phyloP scores from a whole-genome alignment of 2,888 invertebrate genomes.

The Cephalotes varians region DNA sequence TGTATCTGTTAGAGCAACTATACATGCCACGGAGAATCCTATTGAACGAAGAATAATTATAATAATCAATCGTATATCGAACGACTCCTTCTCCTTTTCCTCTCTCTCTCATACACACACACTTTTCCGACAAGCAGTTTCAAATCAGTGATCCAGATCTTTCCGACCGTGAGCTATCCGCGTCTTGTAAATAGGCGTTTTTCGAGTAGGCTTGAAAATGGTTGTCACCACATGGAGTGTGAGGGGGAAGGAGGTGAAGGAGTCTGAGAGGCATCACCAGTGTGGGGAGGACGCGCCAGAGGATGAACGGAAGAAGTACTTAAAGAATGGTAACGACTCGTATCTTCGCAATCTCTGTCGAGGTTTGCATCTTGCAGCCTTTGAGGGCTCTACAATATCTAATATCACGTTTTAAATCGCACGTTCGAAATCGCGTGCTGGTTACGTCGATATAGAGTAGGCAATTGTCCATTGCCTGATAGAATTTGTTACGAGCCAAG shows the following conservation, averaged over 20 bases:
- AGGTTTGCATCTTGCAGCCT: slow-evolving; percentile 82
- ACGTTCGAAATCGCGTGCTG: slow-evolving; percentile 68
- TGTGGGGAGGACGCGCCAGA: slow-evolving; percentile 49
- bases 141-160: slow-evolving; percentile 85
- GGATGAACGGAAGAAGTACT: slow-evolving; percentile 68
- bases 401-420: slow-evolving; percentile 81
- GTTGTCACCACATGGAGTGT: slow-evolving; percentile 59
- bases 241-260: slow-evolving; percentile 24
- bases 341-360: slow-evolving; percentile 84
- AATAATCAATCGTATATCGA: slow-evolving; percentile 64
- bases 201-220: slow-evolving; percentile 81
- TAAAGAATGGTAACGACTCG: slow-evolving; percentile 76
- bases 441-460: slow-evolving; percentile 26
- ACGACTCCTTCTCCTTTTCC: background rate
- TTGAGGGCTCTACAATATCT: slow-evolving; percentile 81
- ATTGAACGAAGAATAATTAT: slow-evolving; percentile 48
- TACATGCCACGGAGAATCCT: background rate
- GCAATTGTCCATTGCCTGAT: background rate
- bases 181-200: slow-evolving; percentile 83
- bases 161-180: slow-evolving; percentile 68
- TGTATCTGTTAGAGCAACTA: slow-evolving; percentile 19
- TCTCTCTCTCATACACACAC: background rate
- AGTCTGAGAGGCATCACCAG: slow-evolving; percentile 53
- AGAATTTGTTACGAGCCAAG: background rate
- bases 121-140: slow-evolving; percentile 68